phyloP scores from a whole-genome alignment of 2,113 vertebrate species.

The Neofelis nebulosa region DNA sequence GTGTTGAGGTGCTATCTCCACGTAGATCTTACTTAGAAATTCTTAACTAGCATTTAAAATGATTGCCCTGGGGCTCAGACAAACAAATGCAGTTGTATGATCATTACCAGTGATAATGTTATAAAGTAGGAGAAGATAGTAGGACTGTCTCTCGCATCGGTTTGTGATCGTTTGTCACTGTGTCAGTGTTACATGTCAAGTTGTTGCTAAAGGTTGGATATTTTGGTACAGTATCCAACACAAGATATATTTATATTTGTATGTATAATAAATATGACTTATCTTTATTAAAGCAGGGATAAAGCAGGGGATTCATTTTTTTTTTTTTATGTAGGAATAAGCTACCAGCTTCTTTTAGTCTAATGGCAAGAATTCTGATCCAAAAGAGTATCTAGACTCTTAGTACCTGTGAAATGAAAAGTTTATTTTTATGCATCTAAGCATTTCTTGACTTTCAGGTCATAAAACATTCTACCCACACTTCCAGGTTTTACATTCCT shows the following conservation, averaged over 20 bases:
- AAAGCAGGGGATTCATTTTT: background rate
- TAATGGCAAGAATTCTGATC: background rate
- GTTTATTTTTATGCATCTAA: background rate
- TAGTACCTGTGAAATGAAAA: slow-evolving; percentile 4
- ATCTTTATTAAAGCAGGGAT: background rate
- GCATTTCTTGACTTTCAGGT: background rate
- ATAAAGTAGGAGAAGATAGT: slow-evolving; percentile 39
- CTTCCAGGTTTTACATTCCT: background rate
- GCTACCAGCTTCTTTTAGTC: background rate
- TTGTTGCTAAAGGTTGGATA: background rate
- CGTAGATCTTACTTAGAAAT: slow-evolving; percentile 44
- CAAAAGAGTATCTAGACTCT: background rate
- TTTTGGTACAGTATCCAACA: background rate
- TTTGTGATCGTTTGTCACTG: background rate
- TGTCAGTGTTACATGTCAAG: background rate
- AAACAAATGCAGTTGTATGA: slow-evolving; percentile 26
- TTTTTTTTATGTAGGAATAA: background rate
- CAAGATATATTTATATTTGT: background rate
- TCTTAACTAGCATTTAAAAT: slow-evolving; percentile 29
- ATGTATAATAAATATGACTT: background rate
- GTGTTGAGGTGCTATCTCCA: background rate
- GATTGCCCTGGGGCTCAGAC: slow-evolving; percentile 3
- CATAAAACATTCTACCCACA: slow-evolving; percentile 6
- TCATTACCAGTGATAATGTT: slow-evolving; percentile 49
- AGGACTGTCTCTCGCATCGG: background rate